A percentile compares a stretch with the other conserved stretches of the same genome.
phyloP scores from a whole-genome alignment of 2,797 vertebrate genomes.

The Gobio occitaniae region DNA sequence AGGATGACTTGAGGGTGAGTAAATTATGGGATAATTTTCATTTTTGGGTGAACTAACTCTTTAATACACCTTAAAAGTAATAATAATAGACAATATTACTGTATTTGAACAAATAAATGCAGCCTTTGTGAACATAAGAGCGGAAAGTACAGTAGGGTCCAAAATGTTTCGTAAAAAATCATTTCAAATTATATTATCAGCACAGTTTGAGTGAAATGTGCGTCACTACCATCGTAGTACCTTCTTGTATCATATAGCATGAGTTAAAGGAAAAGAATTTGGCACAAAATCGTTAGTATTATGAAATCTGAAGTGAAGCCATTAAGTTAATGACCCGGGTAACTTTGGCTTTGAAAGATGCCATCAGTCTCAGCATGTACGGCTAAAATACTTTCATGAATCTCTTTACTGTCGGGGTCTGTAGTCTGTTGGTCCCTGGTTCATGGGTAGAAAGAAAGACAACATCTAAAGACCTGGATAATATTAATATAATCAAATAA shows the following conservation, averaged over 20 bases:
- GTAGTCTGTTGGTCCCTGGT: not conserved
- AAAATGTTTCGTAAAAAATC: too few relatives aligned
- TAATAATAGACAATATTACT: not conserved
- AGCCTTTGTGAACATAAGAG: not conserved
- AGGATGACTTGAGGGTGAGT: too few relatives aligned
- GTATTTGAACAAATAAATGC: not conserved
- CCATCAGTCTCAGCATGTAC: constrained; percentile 29
- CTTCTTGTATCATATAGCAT: constrained; percentile 1
- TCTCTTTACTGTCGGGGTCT: not conserved
- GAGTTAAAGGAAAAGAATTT: not conserved
- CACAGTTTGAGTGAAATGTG: not conserved
- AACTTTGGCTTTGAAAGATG: constrained; percentile 43
- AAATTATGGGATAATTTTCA: too few relatives aligned
- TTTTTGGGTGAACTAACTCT: too few relatives aligned
- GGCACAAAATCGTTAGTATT: constrained; percentile 28
- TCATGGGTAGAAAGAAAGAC: not conserved
- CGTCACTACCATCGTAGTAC: not conserved
- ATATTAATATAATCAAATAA: constrained; percentile 7
- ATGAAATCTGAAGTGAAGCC: constrained; percentile 37
- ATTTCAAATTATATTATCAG: not conserved
- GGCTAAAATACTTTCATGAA: constrained; percentile 27
- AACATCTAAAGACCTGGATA: constrained; percentile 1
- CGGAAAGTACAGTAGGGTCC: not conserved
- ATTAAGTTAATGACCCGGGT: constrained; percentile 53
- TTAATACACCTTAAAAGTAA: too few relatives aligned